Conservation (phyloP, 2,113 vertebrate species). For the Brachyistius frenatus region DNA sequence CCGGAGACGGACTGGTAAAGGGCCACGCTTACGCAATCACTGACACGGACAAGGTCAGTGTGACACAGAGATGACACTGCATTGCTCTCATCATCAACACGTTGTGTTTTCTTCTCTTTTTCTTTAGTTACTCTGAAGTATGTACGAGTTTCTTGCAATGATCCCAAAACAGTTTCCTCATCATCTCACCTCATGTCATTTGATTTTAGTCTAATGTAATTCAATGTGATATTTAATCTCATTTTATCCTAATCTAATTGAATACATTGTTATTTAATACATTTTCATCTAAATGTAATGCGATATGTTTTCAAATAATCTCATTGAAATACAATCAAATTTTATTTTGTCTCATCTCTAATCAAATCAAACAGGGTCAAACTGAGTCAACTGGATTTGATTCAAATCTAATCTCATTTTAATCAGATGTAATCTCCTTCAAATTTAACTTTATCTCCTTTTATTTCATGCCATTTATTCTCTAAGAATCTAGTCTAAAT, state of each 20-base stretch:
- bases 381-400: too few species aligned
- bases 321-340: not conserved
- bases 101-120: not conserved
- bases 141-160: too few species aligned
- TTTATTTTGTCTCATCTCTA: not conserved
- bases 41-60: slow-evolving; percentile 78
- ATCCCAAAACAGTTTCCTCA: not conserved
- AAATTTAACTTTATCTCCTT: too few species aligned
- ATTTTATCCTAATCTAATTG: not conserved
- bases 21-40: slow-evolving; percentile 87
- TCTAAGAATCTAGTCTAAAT: too few species aligned
- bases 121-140: too few species aligned
- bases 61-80: not conserved
- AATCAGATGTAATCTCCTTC: too few species aligned
- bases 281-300: not conserved
- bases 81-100: not conserved
- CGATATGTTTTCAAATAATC: too few species aligned
- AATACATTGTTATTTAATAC: not conserved
- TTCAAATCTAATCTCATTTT: not conserved
- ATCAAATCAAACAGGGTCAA: too few species aligned
- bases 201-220: not conserved
- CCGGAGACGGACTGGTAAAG: slow-evolving; percentile 79
- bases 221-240: not conserved
- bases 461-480: too few species aligned
- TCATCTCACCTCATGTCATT: not conserved